These are phyloP conservation scores for Ceratina japonica DNA, from an alignment of 1,140 invertebrate species.

Conservation along the genomic window DNA sequence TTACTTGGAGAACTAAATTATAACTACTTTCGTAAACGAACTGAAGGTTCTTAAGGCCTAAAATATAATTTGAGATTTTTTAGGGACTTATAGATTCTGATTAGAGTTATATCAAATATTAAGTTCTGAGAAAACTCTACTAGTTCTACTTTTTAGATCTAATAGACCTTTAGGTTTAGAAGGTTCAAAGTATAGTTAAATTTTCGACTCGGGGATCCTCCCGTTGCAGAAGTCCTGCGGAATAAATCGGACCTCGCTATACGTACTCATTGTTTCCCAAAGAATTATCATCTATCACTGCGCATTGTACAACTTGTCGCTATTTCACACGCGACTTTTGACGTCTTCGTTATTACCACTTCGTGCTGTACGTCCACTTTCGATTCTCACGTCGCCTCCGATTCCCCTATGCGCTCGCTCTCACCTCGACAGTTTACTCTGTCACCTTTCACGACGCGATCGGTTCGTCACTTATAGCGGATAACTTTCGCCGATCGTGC, in stretches of 20 bases:
- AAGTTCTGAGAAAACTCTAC: too few species aligned
- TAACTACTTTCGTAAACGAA: too few species aligned
- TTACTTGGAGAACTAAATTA: too few species aligned
- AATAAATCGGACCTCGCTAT: conserved; percentile 9
- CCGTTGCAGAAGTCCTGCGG: not conserved
- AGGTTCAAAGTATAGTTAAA: too few species aligned
- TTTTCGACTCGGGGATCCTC: too few species aligned
- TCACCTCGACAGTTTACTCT: conserved; percentile 15
- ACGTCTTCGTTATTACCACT: conserved; percentile 23
- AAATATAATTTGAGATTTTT: too few species aligned
- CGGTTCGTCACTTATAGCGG: conserved; percentile 7
- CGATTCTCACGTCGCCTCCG: conserved; percentile 10
- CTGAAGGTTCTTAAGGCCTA: too few species aligned
- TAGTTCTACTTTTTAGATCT: too few species aligned
- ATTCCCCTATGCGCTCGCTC: conserved; percentile 20
- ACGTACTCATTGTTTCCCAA: conserved; percentile 13
- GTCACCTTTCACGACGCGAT: conserved; percentile 29
- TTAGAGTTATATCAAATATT: too few species aligned
- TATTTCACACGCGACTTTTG: conserved; percentile 5
- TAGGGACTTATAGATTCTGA: too few species aligned
- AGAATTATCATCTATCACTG: conserved; percentile 7
- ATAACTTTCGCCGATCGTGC: not conserved
- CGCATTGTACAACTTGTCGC: not conserved
- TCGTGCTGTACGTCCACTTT: conserved; percentile 21
- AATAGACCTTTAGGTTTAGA: too few species aligned